phyloP scores from a whole-genome alignment of 2,888 invertebrate species.

The Helleia helle region DNA sequence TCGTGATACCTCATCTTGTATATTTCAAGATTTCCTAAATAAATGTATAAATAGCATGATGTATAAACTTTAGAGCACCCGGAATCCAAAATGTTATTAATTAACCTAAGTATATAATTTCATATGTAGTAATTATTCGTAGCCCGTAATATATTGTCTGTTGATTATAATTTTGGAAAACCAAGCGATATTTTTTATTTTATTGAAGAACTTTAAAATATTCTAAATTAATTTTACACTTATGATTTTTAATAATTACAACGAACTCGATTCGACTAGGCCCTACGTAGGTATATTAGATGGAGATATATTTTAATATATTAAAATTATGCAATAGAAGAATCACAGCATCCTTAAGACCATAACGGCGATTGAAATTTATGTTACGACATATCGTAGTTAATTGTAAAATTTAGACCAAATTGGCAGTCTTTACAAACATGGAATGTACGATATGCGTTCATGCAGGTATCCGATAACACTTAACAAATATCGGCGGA shows the following conservation, averaged over 20 bases:
- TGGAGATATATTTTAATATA: conserved; percentile 58
- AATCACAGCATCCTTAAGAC: conserved; percentile 74
- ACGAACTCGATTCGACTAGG: conserved; percentile 69
- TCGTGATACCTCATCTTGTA: background rate
- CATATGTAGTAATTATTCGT: conserved; percentile 53
- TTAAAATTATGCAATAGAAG: conserved; percentile 72
- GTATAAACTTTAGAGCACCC: conserved; percentile 71
- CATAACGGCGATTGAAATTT: conserved; percentile 69
- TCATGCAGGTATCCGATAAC: conserved; percentile 71
- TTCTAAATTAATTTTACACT: conserved; percentile 57
- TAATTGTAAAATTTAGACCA: conserved; percentile 74
- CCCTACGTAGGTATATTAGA: conserved; percentile 67
- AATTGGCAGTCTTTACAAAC: conserved; percentile 73
- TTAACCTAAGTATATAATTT: conserved; percentile 67
- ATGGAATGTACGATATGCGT: conserved; percentile 75
- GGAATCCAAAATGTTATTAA: conserved; percentile 71
- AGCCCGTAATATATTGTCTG: conserved; percentile 64
- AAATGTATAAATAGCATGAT: conserved; percentile 67
- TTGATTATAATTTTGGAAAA: conserved; percentile 48
- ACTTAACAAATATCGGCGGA: conserved; percentile 65
- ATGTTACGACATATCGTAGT: conserved; percentile 68
- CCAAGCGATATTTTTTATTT: conserved; percentile 53
- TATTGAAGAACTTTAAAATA: conserved; percentile 65
- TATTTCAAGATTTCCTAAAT: conserved; percentile 31
- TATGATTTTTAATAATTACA: conserved; percentile 57